These are phyloP conservation scores for Sycobia sp. DNA, from an alignment of 1,140 invertebrate species.

Conservation along the genomic window DNA sequence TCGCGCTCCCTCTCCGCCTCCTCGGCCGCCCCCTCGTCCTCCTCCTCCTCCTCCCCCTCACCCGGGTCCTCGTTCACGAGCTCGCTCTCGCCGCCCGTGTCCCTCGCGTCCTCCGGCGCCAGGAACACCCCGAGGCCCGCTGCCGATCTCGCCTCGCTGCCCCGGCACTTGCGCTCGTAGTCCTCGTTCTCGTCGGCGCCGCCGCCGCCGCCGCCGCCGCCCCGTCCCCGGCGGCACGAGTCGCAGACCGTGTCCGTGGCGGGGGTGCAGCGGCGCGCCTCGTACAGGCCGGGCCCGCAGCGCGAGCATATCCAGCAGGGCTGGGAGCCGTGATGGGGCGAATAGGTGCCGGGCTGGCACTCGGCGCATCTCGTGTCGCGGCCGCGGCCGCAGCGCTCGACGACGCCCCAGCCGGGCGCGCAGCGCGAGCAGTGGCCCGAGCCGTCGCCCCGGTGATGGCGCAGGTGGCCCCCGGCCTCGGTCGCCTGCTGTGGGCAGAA, in stretches of 20 bases:
- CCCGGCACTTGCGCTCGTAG: conserved; percentile 49
- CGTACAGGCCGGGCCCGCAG: conserved; percentile 61
- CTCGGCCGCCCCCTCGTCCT: too few relatives aligned
- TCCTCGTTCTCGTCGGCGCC: conserved; percentile 51
- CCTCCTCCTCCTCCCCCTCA: conserved; percentile 12
- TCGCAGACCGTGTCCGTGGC: conserved; percentile 61
- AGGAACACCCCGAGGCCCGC: conserved; percentile 48
- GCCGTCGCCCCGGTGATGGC: conserved; percentile 51
- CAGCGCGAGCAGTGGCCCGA: conserved; percentile 53
- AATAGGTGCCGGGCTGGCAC: conserved; percentile 56
- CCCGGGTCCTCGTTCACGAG: conserved; percentile 51
- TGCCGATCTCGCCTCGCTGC: too few relatives aligned
- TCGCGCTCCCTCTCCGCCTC: conserved; percentile 47
- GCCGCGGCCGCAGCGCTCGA: conserved; percentile 50
- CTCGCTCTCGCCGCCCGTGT: conserved; percentile 54
- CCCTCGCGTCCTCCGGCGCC: conserved; percentile 55
- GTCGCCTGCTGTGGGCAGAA: neutral
- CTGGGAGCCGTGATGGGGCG: conserved; percentile 57
- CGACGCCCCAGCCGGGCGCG: conserved; percentile 59
- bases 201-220: conserved; percentile 49
- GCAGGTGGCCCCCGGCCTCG: too few relatives aligned
- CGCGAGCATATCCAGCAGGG: conserved; percentile 62
- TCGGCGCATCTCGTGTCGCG: conserved; percentile 57
- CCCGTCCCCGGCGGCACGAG: conserved; percentile 57
- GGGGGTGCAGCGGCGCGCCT: conserved; percentile 58